Evolutionary conservation across 2,113 vertebrate species (phyloP).

Genomic region (Anarhynchus alexandrinus): DNA sequence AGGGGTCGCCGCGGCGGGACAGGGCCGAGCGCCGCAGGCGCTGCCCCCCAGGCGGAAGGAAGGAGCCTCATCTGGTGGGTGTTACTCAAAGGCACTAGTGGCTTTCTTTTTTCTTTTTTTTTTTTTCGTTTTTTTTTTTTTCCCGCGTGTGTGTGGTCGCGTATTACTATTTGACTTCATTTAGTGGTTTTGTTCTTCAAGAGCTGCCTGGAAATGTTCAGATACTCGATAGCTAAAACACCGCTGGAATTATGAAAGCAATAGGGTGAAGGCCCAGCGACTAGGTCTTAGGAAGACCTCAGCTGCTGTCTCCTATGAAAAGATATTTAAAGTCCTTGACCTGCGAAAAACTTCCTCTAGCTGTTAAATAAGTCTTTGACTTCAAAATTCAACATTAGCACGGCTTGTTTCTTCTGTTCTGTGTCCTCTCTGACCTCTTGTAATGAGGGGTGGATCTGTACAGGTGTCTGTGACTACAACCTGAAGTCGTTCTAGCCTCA

Average conservation of each 20-base stretch:
- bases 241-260: not conserved
- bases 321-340: not conserved
- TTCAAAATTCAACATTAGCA: not conserved
- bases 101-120: not conserved
- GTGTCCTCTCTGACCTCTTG: not conserved
- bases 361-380: not conserved
- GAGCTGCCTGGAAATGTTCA: not conserved
- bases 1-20: not conserved
- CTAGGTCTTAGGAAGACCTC: too few species aligned
- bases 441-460: not conserved
- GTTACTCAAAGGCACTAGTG: not conserved
- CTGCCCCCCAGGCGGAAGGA: not conserved
- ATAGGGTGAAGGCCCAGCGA: not conserved
- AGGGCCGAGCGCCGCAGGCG: too few species aligned
- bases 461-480: not conserved
- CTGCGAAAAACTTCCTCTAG: not conserved
- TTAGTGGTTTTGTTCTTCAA: not conserved
- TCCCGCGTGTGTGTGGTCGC: too few species aligned
- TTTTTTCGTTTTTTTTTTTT: not conserved
- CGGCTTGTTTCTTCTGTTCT: not conserved
- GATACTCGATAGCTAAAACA: fast-evolving
- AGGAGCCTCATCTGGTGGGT: not conserved
- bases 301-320: not conserved
- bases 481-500: not conserved
- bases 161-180: not conserved